Evolutionary conservation across 2,113 vertebrate genomes (phyloP).

Genomic region (Sterna hirundo): DNA sequence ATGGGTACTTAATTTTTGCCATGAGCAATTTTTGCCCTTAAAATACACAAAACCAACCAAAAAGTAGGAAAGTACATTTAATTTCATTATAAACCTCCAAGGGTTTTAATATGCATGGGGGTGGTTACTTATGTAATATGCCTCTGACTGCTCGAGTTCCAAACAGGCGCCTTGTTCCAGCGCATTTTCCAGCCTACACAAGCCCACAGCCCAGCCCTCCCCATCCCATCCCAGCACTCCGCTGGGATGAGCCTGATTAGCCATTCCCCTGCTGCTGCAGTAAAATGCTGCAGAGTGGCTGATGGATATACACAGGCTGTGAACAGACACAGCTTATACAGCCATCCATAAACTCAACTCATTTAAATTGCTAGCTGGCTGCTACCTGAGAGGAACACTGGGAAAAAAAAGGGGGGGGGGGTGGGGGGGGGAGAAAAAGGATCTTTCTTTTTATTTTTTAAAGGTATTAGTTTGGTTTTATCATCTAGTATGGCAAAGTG

Average conservation of each 20-base stretch:
- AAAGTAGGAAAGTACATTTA: background rate
- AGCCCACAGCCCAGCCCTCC: background rate
- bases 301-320: slow-evolving; percentile 39
- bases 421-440: background rate
- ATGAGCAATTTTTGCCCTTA: background rate
- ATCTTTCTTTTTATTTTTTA: background rate
- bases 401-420: background rate
- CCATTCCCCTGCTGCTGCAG: background rate
- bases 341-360: slow-evolving; percentile 67
- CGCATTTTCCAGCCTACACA: slow-evolving; percentile 24
- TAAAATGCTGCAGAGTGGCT: background rate
- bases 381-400: background rate
- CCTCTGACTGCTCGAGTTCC: background rate
- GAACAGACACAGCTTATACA: slow-evolving; percentile 49
- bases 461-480: background rate
- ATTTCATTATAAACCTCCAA: background rate
- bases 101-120: background rate
- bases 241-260: slow-evolving; percentile 14
- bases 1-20: background rate
- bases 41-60: background rate
- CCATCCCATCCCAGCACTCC: background rate
- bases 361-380: slow-evolving; percentile 36
- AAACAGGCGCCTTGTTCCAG: background rate
- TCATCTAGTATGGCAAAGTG: background rate
- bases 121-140: slow-evolving; percentile 3